Base-by-base conservation (phyloP, 2,797 vertebrate species). In the Xenopus petersii region DNA sequence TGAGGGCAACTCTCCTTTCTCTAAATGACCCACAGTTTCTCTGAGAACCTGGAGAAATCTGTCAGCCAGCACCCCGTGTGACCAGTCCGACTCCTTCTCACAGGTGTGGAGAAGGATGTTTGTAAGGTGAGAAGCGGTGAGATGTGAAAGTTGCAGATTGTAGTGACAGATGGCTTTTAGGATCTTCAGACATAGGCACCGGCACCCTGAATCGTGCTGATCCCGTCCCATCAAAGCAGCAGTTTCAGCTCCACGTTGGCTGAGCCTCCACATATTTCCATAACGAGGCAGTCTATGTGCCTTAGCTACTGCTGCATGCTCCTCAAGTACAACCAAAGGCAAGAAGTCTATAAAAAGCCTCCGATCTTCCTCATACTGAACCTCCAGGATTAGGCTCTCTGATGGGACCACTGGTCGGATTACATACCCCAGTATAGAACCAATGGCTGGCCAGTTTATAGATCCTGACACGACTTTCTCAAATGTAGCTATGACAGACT, bases 391-490 rank as follows among this genome's bases (percentile, higher is more conserved):
- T 79, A 98, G 88, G 6, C 94, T 94, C 79, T 95, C 94, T 0
- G 96, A 93, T 9, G 95, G 95, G 36, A 97, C 94, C 61, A 93
- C 97, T 0, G 96, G 97, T 47, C 93, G 94, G 85, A 99, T 97
- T 67, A 98, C 81, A 0, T 98, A 98, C 86, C 97, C 98, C 63
- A 99, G 88, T 70, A 97, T 94, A 49, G 93, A 94, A 5, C 98
- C 97, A 4, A 99, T 99, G 15, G 96, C 97, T 0, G 97, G 97
- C 98, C 98, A 99, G 84, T 99, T 99, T 84, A 99, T 97, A 42
- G 95, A 96, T 75, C 95, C 96, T 0, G 95, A 91, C 65, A 99
- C 94, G 0, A 97, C 93, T 86, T 94, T 98, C 82, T 98, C 95
- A 64, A 99, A 98, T 0, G 94, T 90, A 59, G 97, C 95, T 6